Percentiles rank a stretch among this genome's conserved stretches.
These are phyloP conservation scores for Psittacula derbiana DNA, from an alignment of 2,797 vertebrate genomes.

Conservation along the genomic window DNA sequence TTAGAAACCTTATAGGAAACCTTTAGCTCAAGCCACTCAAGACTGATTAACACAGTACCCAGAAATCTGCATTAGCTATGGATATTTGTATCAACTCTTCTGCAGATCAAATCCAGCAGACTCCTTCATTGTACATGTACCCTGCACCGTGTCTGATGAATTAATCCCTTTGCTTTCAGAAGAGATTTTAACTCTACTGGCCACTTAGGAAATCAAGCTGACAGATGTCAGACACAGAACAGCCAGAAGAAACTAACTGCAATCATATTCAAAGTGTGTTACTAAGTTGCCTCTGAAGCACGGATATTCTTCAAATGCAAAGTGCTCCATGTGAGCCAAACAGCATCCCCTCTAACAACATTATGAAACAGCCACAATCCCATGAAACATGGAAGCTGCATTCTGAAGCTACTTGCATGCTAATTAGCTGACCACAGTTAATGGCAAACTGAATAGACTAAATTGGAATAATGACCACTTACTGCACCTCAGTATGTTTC, in stretches of 20 bases:
- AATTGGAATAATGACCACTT: neutral
- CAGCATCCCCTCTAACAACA: neutral
- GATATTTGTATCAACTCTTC: neutral
- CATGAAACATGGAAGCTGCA: neutral
- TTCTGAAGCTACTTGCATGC: neutral
- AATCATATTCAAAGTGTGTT: neutral
- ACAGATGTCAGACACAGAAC: neutral
- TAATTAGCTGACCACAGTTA: neutral
- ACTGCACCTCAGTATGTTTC: neutral
- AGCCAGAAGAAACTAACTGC: neutral
- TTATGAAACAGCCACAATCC: neutral
- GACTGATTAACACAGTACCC: neutral
- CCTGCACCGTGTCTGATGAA: accelerated
- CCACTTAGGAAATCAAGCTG: neutral
- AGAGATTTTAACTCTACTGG: neutral
- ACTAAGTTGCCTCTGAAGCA: neutral
- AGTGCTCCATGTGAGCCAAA: neutral
- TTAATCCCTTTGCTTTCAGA: neutral
- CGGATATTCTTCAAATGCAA: neutral
- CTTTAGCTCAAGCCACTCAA: neutral
- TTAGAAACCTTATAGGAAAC: neutral
- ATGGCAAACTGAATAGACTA: neutral
- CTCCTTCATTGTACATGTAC: neutral
- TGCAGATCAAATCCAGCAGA: neutral
- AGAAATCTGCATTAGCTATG: neutral